Evolutionary conservation across 1,140 invertebrate species (phyloP).

Genomic region (Heliconius hermathena): DNA sequence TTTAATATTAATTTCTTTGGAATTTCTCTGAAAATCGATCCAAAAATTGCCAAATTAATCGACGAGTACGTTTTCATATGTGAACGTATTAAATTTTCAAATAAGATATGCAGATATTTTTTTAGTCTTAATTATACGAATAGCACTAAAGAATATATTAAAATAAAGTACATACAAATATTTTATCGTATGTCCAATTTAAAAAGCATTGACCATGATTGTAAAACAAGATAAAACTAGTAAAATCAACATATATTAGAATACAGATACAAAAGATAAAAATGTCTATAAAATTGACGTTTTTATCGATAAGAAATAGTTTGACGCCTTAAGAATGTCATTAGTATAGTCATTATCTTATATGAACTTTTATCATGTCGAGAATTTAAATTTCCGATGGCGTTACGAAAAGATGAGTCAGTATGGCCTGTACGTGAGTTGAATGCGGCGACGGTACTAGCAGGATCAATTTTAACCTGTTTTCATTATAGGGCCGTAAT

Average conservation of each 20-base stretch:
- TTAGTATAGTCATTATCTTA: slow-evolving; percentile 19
- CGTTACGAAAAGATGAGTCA: slow-evolving; percentile 55
- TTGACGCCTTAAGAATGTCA: slow-evolving; percentile 21
- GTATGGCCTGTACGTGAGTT: slow-evolving; percentile 57
- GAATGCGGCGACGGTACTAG: slow-evolving; percentile 47
- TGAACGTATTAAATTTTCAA: too few species aligned
- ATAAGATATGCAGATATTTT: background rate
- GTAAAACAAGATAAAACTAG: background rate
- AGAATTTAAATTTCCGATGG: slow-evolving; percentile 60
- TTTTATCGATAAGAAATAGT: slow-evolving; percentile 11
- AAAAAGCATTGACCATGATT: background rate
- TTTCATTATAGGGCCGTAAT: slow-evolving; percentile 36
- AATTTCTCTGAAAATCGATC: background rate
- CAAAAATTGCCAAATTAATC: background rate
- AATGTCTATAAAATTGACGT: slow-evolving; percentile 4
- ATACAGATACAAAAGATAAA: background rate
- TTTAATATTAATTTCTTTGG: too few species aligned
- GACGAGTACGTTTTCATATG: background rate
- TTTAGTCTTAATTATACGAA: background rate
- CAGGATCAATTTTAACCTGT: slow-evolving; percentile 41
- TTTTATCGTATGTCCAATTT: slow-evolving; percentile 3
- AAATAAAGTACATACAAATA: background rate
- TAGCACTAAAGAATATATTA: too few species aligned
- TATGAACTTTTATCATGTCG: slow-evolving; percentile 18
- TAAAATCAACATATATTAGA: background rate